These are phyloP conservation scores for Hypolimnas misippus DNA, from an alignment of 2,888 invertebrate genomes.

Conservation along the genomic window DNA sequence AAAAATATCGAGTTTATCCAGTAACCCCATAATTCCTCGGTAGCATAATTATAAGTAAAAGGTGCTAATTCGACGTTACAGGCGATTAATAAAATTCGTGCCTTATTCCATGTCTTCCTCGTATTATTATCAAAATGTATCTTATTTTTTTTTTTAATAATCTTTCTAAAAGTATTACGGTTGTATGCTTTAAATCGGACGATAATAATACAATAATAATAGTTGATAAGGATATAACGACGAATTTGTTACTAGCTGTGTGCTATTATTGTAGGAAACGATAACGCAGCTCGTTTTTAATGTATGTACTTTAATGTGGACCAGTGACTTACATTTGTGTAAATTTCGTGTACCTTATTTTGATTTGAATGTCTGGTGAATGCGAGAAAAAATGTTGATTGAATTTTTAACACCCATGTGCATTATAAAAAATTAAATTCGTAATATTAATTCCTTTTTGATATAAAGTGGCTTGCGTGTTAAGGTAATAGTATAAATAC, in stretches of 20 bases:
- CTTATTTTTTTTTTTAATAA: constrained; percentile 17
- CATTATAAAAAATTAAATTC: neutral
- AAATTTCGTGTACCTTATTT: constrained; percentile 29
- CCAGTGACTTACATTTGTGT: constrained; percentile 49
- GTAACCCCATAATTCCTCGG: constrained; percentile 19
- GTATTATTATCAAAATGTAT: constrained; percentile 29
- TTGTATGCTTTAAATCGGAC: constrained; percentile 79
- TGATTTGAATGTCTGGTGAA: constrained; percentile 15
- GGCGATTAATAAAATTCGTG: constrained; percentile 51
- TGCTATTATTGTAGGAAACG: constrained; percentile 12
- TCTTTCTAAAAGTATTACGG: constrained; percentile 76
- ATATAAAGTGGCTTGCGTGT: constrained; percentile 3
- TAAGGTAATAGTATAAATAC: constrained; percentile 21
- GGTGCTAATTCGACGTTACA: constrained; percentile 45
- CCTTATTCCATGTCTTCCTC: constrained; percentile 73
- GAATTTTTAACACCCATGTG: neutral
- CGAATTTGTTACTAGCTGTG: constrained; percentile 50
- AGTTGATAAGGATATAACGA: constrained; percentile 45
- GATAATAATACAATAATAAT: constrained; percentile 58
- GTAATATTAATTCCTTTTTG: neutral
- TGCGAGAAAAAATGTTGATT: constrained; percentile 16
- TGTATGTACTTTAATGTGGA: constrained; percentile 52
- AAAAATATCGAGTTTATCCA: neutral
- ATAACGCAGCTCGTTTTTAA: constrained; percentile 51
- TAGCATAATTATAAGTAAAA: constrained; percentile 37